Conservation (phyloP, 2,888 invertebrate species). For the Lamproptera curius region DNA sequence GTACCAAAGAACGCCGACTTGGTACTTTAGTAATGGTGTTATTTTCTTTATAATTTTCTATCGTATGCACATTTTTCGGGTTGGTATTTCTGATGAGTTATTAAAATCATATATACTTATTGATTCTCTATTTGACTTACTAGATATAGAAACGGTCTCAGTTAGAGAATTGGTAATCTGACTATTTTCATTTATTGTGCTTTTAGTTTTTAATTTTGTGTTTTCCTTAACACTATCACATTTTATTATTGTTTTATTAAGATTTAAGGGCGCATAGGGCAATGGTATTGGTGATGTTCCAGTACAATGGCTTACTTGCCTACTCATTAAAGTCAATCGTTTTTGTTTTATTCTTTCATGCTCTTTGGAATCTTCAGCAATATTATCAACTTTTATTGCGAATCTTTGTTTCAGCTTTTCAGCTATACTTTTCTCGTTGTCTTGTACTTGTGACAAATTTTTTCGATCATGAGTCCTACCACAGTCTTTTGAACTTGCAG, state of each 20-base stretch:
- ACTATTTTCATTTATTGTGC: neutral
- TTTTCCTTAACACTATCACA: neutral
- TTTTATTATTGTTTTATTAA: neutral
- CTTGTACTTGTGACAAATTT: constrained; percentile 50
- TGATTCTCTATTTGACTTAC: constrained; percentile 10
- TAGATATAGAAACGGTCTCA: constrained; percentile 18
- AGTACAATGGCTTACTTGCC: constrained; percentile 40
- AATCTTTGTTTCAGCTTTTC: constrained; percentile 24
- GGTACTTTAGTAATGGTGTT: constrained; percentile 29
- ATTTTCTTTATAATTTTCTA: constrained; percentile 32
- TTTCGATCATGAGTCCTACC: constrained; percentile 29
- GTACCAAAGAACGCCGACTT: constrained; percentile 40
- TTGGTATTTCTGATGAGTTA: too few relatives aligned
- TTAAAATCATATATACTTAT: too few relatives aligned
- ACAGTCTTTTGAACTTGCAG: constrained; percentile 27
- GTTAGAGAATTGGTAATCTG: neutral
- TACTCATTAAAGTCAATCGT: constrained; percentile 50
- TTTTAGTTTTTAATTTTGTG: constrained; percentile 4
- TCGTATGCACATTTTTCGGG: neutral
- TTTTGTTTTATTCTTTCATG: constrained; percentile 47
- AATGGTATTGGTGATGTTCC: constrained; percentile 47
- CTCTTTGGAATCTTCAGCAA: constrained; percentile 27
- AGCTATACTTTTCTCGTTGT: constrained; percentile 32
- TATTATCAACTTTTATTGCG: constrained; percentile 22
- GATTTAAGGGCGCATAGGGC: constrained; percentile 37